Evolutionary conservation across 2,113 vertebrate genomes (phyloP).

Genomic region (Cyanistes caeruleus): DNA sequence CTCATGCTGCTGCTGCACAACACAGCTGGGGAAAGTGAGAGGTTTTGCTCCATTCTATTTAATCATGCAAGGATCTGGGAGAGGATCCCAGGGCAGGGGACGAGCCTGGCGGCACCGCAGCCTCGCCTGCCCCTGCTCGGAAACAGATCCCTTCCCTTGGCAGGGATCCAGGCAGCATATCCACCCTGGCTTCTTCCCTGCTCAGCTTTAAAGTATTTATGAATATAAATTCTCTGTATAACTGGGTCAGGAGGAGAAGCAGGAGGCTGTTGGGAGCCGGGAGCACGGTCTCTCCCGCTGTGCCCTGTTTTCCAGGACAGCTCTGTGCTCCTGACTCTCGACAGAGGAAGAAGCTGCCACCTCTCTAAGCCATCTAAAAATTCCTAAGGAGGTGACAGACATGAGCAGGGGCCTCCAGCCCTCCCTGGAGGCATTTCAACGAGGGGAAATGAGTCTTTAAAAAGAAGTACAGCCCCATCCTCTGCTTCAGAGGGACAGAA

Average conservation of each 20-base stretch:
- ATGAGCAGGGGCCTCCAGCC: not conserved
- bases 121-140: not conserved
- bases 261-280: not conserved
- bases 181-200: not conserved
- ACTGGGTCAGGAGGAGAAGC: conserved; percentile 58
- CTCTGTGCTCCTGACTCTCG: not conserved
- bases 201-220: conserved; percentile 60
- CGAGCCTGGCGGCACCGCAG: not conserved
- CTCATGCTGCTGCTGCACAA: fast-evolving
- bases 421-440: not conserved
- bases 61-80: not conserved
- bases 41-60: not conserved
- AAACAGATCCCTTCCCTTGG: conserved; percentile 54
- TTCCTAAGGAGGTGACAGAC: not conserved
- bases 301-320: conserved; percentile 24
- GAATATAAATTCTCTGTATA: conserved; percentile 47
- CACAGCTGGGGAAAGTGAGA: fast-evolving
- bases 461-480: not conserved
- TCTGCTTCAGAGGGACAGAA: not conserved
- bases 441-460: not conserved
- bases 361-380: conserved; percentile 10
- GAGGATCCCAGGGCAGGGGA: conserved; percentile 16
- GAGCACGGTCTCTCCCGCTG: not conserved
- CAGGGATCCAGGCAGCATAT: conserved; percentile 29
- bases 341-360: not conserved